Evolutionary conservation across 1,140 invertebrate species (phyloP).

Genomic region (Bombus waltoni): DNA sequence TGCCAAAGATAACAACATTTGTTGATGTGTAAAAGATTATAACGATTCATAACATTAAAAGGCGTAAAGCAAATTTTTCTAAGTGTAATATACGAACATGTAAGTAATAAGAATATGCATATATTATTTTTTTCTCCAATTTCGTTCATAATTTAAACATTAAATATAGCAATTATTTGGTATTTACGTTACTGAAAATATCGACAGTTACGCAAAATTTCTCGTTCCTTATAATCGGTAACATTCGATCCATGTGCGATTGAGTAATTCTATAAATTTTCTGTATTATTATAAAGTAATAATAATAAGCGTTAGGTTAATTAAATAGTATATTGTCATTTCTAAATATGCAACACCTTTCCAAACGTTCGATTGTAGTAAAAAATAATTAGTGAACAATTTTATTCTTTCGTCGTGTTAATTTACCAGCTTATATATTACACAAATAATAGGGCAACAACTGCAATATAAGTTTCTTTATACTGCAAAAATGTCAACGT

Average conservation of each 20-base stretch:
- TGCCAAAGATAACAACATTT: too few relatives aligned
- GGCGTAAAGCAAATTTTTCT: neutral
- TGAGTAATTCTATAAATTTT: neutral
- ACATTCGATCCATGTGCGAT: neutral
- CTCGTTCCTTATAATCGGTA: neutral
- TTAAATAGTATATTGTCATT: too few relatives aligned
- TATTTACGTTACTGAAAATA: neutral
- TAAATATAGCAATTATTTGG: neutral
- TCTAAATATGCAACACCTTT: too few relatives aligned
- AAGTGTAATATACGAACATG: neutral
- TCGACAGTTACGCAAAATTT: neutral
- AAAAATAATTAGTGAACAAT: too few relatives aligned
- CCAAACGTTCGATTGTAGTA: too few relatives aligned
- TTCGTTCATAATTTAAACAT: neutral
- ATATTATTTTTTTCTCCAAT: neutral
- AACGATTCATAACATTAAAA: neutral
- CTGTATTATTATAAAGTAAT: neutral
- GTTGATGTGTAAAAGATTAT: neutral
- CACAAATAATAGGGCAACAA: too few relatives aligned
- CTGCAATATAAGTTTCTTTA: neutral
- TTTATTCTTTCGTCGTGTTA: too few relatives aligned
- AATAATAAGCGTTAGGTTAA: too few relatives aligned
- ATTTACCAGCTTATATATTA: too few relatives aligned
- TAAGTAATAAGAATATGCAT: too few relatives aligned
- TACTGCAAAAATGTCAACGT: neutral